Base-by-base conservation (phyloP, 1,140 invertebrate species). In the Ceratina australensis region DNA sequence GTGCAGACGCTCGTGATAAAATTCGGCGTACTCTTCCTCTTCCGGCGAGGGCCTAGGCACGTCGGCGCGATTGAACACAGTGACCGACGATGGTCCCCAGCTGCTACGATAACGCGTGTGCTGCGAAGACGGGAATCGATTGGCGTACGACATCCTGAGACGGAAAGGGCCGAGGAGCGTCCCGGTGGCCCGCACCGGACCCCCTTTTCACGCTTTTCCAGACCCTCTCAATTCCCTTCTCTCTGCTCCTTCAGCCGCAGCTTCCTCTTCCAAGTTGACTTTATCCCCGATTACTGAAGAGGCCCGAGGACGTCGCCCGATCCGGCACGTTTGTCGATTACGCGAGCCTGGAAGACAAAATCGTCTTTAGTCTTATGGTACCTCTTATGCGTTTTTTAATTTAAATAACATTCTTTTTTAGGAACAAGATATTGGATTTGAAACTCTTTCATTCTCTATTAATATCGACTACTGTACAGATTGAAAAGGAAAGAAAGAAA, bases 1-100 rank as follows among this genome's bases (percentile, higher is more conserved):
- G 84, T 95, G 93, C 71, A 97, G 95, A 86, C 95, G 94, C 89
- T 96, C 95, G 84, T 96, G 94, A 89, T 96, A 96, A 78, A 95
- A 95, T 84, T 96, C 95, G 69, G 93, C 91, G 80, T 94, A 95
- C 78, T 96, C 95, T 80, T 96, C 94, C 74, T 95, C 94, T 81
- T 94, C 94, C 0, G 94, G 93, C 69, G 93, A 94, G 4, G 93
- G 93, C 2, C 93, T 92, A 65, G 94, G 93, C 52, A 94, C 93
- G 79, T 94, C 94, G 33, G 93, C 93, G 24, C 92, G 87, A 76
- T 94, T 93, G 86, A 93, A 94, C 33, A 91, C 87, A 13, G 94
- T 93, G 1, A 93, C 93, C 20, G 94, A 93, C 64, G 94, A 93
- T 2, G 94, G 94, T 12, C 93, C 93, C 94, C 95, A 95, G 77